Evolutionary conservation across 2,888 invertebrate species (phyloP).

Genomic region (Drosophila macrospina): DNA sequence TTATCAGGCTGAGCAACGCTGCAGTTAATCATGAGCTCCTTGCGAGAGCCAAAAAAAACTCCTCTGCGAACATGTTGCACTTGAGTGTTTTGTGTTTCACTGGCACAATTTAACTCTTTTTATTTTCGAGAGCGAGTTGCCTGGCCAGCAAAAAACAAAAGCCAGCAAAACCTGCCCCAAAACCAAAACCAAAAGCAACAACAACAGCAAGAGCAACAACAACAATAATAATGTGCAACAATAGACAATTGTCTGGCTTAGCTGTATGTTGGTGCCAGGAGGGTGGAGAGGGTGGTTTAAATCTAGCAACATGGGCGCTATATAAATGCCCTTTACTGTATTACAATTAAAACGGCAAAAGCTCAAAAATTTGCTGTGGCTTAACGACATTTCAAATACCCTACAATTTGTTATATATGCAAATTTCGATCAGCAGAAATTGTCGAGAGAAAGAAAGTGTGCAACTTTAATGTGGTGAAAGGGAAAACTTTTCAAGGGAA

Average conservation of each 20-base stretch:
- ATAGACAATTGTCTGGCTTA: conserved; percentile 48
- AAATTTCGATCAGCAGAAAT: too few relatives aligned
- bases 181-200: conserved; percentile 11
- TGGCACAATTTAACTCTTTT: too few relatives aligned
- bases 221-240: conserved; percentile 46
- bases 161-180: conserved; percentile 11
- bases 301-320: conserved; percentile 7
- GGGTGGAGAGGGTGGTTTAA: neutral
- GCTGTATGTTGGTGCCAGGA: neutral
- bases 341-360: conserved; percentile 68
- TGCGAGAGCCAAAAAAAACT: conserved; percentile 12
- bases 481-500: too few relatives aligned
- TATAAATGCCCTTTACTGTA: conserved; percentile 63
- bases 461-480: too few relatives aligned
- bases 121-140: conserved; percentile 12
- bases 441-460: too few relatives aligned
- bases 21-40: conserved; percentile 38
- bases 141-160: conserved; percentile 20
- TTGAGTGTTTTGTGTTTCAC: conserved; percentile 8
- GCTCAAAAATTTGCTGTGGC: neutral
- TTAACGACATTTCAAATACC: neutral
- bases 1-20: conserved; percentile 36
- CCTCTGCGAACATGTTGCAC: conserved; percentile 15
- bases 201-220: too few relatives aligned
- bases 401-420: neutral